A percentile compares a stretch with the other conserved stretches of the same genome.
Evolutionary conservation across 2,797 vertebrate species (phyloP).

Genomic region (Pogoniulus pusillus): DNA sequence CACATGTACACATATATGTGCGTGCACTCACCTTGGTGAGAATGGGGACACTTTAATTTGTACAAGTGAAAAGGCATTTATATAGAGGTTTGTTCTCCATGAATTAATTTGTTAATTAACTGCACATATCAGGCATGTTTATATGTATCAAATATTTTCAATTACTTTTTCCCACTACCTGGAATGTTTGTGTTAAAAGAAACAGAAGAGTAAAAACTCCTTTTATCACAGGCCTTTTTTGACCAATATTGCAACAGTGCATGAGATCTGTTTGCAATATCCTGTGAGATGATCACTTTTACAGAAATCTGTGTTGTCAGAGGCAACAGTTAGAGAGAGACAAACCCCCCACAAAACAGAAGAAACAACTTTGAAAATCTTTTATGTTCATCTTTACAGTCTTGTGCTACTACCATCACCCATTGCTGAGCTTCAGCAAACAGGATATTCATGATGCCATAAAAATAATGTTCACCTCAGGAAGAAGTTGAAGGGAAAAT

Average conservation of each 20-base stretch:
- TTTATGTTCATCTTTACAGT: rapidly evolving
- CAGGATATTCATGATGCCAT: background rate
- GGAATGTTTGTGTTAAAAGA: background rate
- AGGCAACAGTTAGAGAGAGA: background rate
- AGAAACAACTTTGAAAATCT: background rate
- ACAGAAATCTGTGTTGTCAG: conserved; percentile 7
- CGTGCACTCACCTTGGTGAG: background rate
- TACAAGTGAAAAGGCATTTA: background rate
- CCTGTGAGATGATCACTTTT: background rate
- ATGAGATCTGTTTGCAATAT: background rate
- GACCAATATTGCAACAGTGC: background rate
- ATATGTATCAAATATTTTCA: background rate
- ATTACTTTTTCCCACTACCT: background rate
- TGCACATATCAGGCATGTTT: background rate
- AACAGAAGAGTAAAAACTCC: background rate
- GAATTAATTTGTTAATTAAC: background rate
- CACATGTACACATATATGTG: background rate
- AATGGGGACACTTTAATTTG: background rate
- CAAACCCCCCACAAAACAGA: background rate
- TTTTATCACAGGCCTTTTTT: background rate
- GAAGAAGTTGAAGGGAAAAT: background rate
- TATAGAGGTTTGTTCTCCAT: background rate
- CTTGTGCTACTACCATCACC: background rate
- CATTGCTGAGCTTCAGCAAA: background rate
- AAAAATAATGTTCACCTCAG: background rate